Percentiles rank a stretch among this genome's conserved stretches.
phyloP scores from a whole-genome alignment of 2,113 vertebrate species.

The Chamaetylas fuelleborni region DNA sequence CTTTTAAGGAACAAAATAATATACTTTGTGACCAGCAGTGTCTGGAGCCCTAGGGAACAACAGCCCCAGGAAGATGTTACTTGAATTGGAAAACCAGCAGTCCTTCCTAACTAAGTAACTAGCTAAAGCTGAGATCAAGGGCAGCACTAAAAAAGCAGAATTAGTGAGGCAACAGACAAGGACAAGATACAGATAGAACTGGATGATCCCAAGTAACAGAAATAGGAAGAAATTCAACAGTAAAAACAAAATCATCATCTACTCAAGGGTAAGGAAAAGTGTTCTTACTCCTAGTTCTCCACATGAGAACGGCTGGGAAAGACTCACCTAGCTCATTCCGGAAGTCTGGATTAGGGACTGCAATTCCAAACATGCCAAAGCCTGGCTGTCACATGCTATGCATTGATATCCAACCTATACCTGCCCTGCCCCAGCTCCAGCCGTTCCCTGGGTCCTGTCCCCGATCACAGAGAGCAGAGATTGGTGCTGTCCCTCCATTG shows the following conservation, averaged over 20 bases:
- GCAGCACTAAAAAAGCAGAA: not conserved
- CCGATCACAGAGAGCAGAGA: not conserved
- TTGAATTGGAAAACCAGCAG: not conserved
- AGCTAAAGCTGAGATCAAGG: not conserved
- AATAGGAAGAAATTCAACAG: not conserved
- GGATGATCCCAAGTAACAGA: not conserved
- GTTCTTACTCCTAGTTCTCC: not conserved
- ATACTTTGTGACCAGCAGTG: not conserved
- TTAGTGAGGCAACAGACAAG: not conserved
- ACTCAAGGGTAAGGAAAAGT: not conserved
- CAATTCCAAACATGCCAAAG: accelerated
- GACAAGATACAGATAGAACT: not conserved
- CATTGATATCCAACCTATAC: no score
- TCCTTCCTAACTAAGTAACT: not conserved
- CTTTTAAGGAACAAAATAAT: not conserved
- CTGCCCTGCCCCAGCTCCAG: not conserved
- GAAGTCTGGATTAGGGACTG: not conserved
- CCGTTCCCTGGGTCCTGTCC: not conserved
- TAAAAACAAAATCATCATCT: not conserved
- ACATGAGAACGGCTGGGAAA: not conserved
- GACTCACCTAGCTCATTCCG: accelerated
- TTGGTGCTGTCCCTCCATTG: not conserved
- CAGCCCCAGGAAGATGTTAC: not conserved
- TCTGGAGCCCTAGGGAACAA: not conserved
- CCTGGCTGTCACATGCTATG: not conserved